Percentiles rank a stretch among this genome's conserved stretches.
These are phyloP conservation scores for Oryzias javanicus DNA, from an alignment of 2,113 vertebrate genomes.

Conservation along the genomic window DNA sequence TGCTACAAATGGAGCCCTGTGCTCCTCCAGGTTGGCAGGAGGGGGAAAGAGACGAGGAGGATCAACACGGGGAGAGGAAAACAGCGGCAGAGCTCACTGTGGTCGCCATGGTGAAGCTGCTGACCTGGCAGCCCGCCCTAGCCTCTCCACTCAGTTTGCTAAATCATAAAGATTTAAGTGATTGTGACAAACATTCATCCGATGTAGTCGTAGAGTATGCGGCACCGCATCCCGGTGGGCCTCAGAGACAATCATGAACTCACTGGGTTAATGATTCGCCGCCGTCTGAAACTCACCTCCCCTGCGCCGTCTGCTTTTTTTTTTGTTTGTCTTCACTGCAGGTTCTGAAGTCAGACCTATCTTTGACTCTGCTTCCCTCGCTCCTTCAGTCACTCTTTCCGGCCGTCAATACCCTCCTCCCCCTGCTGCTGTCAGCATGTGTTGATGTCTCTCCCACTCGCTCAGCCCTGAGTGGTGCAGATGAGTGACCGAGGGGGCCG, in stretches of 20 bases:
- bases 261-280: constrained; percentile 60
- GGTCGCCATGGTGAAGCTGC: constrained; percentile 74
- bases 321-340: constrained; percentile 56
- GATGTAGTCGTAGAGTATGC: constrained; percentile 19
- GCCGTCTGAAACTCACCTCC: constrained; percentile 45
- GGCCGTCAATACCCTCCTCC: constrained; percentile 54
- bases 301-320: constrained; percentile 38
- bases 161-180: constrained; percentile 42
- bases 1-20: constrained; percentile 30
- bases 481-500: constrained; percentile 35
- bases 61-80: constrained; percentile 38
- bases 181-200: constrained; percentile 22
- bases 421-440: constrained; percentile 56
- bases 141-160: constrained; percentile 45
- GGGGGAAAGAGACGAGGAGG: background rate
- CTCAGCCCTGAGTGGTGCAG: constrained; percentile 29
- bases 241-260: constrained; percentile 50
- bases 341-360: constrained; percentile 61
- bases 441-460: constrained; percentile 43
- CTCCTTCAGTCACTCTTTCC: constrained; percentile 61
- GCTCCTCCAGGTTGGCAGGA: constrained; percentile 36
- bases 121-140: constrained; percentile 60
- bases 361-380: constrained; percentile 56
- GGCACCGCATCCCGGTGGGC: constrained; percentile 10
- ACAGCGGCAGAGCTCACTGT: constrained; percentile 51